Evolutionary conservation across 2,113 vertebrate genomes (phyloP).

Genomic region (Lucifuga dentata): DNA sequence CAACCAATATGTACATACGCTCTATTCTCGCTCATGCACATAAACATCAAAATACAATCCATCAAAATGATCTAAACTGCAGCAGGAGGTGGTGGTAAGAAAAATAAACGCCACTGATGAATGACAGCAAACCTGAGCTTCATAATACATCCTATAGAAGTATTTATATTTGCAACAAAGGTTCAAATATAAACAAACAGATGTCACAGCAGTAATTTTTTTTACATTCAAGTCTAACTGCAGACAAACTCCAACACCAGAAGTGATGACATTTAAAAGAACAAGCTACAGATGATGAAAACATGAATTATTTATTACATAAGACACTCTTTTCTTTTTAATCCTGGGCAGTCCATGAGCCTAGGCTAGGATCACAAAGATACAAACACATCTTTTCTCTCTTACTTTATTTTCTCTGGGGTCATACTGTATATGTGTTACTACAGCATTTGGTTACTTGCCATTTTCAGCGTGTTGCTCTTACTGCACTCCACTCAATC

Average conservation of each 20-base stretch:
- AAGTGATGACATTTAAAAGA: not conserved
- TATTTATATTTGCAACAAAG: too few relatives aligned
- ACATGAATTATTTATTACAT: not conserved
- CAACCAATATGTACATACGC: not conserved
- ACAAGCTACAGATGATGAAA: not conserved
- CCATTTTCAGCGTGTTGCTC: too few relatives aligned
- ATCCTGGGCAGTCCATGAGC: not conserved
- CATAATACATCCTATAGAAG: too few relatives aligned
- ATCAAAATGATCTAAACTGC: not conserved
- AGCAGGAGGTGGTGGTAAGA: too few relatives aligned
- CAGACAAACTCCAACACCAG: not conserved
- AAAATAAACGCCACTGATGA: too few relatives aligned
- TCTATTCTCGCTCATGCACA: not conserved
- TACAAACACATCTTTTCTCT: too few relatives aligned
- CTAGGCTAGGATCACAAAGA: too few relatives aligned
- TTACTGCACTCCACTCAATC: not conserved
- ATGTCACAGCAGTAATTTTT: too few relatives aligned
- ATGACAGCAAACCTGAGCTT: too few relatives aligned
- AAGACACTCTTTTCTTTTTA: not conserved
- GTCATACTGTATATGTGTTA: conserved; percentile 15
- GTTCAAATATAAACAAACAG: too few relatives aligned
- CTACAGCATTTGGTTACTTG: not conserved
- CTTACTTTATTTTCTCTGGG: not conserved
- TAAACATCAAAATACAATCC: conserved; percentile 12
- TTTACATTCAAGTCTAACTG: too few relatives aligned